Base-by-base conservation (phyloP, 2,888 invertebrate genomes). In the Brachylomia viminalis region DNA sequence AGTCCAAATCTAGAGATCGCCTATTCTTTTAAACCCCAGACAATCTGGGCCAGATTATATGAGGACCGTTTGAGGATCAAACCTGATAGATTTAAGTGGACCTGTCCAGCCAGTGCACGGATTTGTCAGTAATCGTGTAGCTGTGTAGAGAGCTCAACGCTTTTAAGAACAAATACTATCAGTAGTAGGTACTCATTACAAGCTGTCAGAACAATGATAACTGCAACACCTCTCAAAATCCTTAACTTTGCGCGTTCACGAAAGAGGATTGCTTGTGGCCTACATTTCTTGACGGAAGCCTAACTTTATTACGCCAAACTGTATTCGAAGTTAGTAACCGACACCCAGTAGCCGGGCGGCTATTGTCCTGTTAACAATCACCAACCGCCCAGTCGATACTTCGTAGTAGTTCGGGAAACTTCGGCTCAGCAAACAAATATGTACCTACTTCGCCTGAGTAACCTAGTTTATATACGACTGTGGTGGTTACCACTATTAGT, bases 381-480 rank as follows among this genome's bases (percentile, higher is more conserved):
- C 47, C 8, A 30, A 23, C 33, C 23, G 38, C 30, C 47, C 15
- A 69, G 68, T 23, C 15, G n/a, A 54, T 80, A 68, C 59, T 49
- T 30, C 17, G 33, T 27, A 17, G n/a, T n/a, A 73, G 38, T 49
- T 17, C 61, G 75, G 42, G 13, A 13, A 67, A 67, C 77, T 77
- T 80, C 23, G 27, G 13, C 42, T 10, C 0, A 58, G 64, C 42
- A 47, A 47, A 56, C 52, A 42, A 69, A 59, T n/a, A 67, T 64
- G 23, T 45, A 52, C n/a, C n/a, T n/a, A n/a, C n/a, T 54, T 30
- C 27, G 33, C 10, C 17, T 0, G 56, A 58, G 20, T n/a, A 52
- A 61, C 42, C 47, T 30, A 38, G 72, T 78, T 72, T 49, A 61
- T 15, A 30, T n/a, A n/a, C n/a, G n/a, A n/a, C n/a, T n/a, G n/a